Evolutionary conservation across 1,140 invertebrate species (phyloP).

Genomic region (Polypedilum vanderplanki): DNA sequence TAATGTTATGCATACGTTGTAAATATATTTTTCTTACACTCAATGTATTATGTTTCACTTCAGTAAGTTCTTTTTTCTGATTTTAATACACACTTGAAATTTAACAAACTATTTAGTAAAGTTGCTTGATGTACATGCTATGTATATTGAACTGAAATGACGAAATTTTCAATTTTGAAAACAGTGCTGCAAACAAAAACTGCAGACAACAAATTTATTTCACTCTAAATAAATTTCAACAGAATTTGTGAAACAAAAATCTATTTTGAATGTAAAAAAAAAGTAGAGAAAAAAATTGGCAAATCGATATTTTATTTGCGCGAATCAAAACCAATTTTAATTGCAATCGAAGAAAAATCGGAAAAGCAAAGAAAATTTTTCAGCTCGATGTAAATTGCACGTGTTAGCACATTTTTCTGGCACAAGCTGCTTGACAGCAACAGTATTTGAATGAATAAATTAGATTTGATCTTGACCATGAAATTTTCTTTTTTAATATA

Average conservation of each 20-base stretch:
- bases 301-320: background rate
- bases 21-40: background rate
- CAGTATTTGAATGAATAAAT: background rate
- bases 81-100: background rate
- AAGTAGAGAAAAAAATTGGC: background rate
- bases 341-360: background rate
- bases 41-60: background rate
- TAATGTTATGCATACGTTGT: background rate
- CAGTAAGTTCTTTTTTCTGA: background rate
- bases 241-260: background rate
- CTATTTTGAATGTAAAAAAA: background rate
- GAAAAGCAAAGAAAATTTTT: background rate
- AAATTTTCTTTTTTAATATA: background rate
- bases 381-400: background rate
- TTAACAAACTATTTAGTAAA: background rate
- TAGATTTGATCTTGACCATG: background rate
- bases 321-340: background rate
- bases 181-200: background rate
- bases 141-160: background rate
- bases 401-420: background rate
- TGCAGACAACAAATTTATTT: background rate
- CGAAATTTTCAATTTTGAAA: background rate
- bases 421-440: background rate
- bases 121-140: background rate
- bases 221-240: background rate